Base-by-base conservation (phyloP, 2,797 vertebrate genomes). In the Vespertilio murinus region DNA sequence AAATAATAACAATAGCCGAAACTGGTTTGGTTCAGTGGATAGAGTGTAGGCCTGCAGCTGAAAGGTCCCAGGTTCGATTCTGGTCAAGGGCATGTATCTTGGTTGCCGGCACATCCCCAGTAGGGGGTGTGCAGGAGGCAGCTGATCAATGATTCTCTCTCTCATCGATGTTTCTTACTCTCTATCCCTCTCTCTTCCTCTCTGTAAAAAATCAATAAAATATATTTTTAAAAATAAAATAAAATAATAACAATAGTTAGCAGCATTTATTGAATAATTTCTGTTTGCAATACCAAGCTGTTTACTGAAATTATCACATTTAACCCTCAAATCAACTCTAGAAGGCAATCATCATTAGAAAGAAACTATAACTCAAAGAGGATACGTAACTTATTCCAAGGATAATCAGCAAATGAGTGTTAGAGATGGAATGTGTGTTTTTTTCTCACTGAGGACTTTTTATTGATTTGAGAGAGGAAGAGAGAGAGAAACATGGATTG, bases 301-400 rank as follows among this genome's bases (percentile, higher is more conserved):
- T 42, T 80, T 52, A 65, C 12, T 88, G n/a, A 35, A 16, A 86
- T 65, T 87, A 52, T 38, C 23, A 70, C 35, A 82, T 49, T 91
- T 64, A 70, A 52, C 49, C n/a, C 47, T 45, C 56, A 71, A 25
- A 82, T 56, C 22, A 79, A 74, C 11, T 23, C 2, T 22, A 47
- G 23, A 35, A 65, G n/a, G 56, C 40, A 78, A 61, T 56, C 33
- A 77, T 9, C 71, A 71, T 81, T 73, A 61, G 11, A 90, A 80
- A 77, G 40, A 90, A 92, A 83, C 35, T 61, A 35, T 12, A 12
- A 85, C 74, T 70, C 28, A 93, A 52, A 74, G 23, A 93, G 22
- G 38, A 71, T 83, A 85, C 73, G 23, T 64, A 88, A 92, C n/a
- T 95, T 88, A 5, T n/a, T 80, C 30, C 16, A 40, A 47, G 69